Conservation (phyloP, 2,113 vertebrate genomes). For the Oreochromis tanganicae region DNA sequence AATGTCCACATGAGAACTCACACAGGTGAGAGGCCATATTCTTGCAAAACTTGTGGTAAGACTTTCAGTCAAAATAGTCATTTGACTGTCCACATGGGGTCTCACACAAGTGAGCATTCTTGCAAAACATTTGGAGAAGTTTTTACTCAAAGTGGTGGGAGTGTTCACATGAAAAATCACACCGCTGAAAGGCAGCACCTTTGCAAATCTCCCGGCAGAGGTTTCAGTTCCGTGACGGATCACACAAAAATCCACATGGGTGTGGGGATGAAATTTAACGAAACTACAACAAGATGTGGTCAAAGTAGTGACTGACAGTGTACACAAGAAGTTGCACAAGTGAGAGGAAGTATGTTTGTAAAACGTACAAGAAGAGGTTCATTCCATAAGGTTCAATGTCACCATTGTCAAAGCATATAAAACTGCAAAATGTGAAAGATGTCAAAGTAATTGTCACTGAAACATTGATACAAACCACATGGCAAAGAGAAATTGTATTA, state of each 20-base stretch:
- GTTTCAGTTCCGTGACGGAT: neutral
- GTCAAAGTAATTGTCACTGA: neutral
- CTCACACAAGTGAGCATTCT: neutral
- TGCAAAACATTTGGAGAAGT: neutral
- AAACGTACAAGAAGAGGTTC: neutral
- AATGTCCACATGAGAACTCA: neutral
- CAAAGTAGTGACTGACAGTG: neutral
- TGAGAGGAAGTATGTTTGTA: neutral
- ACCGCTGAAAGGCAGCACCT: neutral
- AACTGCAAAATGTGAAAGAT: neutral
- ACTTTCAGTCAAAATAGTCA: neutral
- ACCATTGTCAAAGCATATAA: neutral
- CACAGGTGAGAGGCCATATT: neutral
- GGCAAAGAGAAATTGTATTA: neutral
- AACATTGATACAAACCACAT: neutral
- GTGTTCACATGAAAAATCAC: neutral
- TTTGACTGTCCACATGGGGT: neutral
- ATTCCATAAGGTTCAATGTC: neutral
- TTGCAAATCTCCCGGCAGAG: neutral
- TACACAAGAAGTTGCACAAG: neutral
- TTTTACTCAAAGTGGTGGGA: accelerated
- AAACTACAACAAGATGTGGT: neutral
- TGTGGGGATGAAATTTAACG: neutral
- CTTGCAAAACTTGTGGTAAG: neutral
- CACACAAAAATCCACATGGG: neutral